These are phyloP conservation scores for Phenganax stokvisi DNA, from an alignment of 92 coral and sea anemone genomes.

Conservation along the genomic window DNA sequence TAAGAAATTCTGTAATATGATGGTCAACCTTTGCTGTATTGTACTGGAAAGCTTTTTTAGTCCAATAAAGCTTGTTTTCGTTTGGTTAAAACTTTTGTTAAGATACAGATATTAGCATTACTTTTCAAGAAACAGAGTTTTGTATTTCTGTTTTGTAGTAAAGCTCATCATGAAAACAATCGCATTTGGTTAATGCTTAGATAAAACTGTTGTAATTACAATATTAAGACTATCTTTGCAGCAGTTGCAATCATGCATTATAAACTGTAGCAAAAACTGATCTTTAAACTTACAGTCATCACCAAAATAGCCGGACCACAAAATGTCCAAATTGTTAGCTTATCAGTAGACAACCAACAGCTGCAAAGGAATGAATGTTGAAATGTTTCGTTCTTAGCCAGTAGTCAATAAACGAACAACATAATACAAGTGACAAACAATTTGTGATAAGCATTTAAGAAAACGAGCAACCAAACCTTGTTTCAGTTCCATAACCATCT, in stretches of 20 bases:
- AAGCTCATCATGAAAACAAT: no score
- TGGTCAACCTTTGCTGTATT: no score
- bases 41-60: no score
- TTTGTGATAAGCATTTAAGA: not conserved
- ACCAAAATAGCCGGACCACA: conserved; percentile 31
- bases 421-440: not conserved
- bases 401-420: not conserved
- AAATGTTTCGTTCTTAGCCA: not conserved
- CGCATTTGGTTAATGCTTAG: no score
- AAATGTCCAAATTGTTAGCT: conserved; percentile 28
- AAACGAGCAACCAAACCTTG: not conserved
- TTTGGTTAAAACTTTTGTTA: no score
- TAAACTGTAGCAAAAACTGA: not conserved
- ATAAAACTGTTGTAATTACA: no score
- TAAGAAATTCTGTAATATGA: not conserved
- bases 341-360: conserved; percentile 30
- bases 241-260: no score
- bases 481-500: conserved; percentile 27
- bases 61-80: no score
- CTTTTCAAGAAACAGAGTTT: no score
- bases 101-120: no score
- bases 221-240: no score
- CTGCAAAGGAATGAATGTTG: not conserved
- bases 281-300: conserved; percentile 19
- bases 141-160: no score